Evolutionary conservation across 2,888 invertebrate species (phyloP).

Genomic region (Drosophila emarginata): DNA sequence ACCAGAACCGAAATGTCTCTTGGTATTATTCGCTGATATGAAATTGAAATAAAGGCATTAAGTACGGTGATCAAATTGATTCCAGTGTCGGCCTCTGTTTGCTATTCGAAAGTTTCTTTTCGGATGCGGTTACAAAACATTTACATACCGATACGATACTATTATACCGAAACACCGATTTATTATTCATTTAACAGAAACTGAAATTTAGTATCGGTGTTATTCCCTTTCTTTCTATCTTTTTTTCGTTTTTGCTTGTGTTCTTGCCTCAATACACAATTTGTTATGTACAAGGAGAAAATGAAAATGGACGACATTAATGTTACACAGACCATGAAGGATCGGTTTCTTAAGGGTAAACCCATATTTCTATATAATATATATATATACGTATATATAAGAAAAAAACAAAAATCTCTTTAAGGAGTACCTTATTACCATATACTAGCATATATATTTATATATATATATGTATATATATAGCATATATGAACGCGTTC

Average conservation of each 20-base stretch:
- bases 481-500: slow-evolving; percentile 6
- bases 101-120: neutral
- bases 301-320: slow-evolving; percentile 53
- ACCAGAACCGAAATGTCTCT: too few relatives aligned
- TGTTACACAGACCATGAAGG: slow-evolving; percentile 28
- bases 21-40: neutral
- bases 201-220: neutral
- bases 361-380: slow-evolving; percentile 3
- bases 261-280: slow-evolving; percentile 29
- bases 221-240: neutral
- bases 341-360: neutral
- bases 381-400: neutral
- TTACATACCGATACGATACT: slow-evolving; percentile 5
- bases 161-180: slow-evolving; percentile 18
- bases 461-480: neutral
- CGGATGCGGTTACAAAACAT: neutral
- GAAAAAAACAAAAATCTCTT: slow-evolving; percentile 13
- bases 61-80: neutral
- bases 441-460: neutral
- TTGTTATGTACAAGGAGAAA: slow-evolving; percentile 47
- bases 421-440: slow-evolving; percentile 1
- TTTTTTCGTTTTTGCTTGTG: neutral
- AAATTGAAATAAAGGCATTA: slow-evolving; percentile 18
- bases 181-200: neutral
- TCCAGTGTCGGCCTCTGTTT: too few relatives aligned